phyloP scores from a whole-genome alignment of 2,888 invertebrate species.

The Hypsopygia costalis region DNA sequence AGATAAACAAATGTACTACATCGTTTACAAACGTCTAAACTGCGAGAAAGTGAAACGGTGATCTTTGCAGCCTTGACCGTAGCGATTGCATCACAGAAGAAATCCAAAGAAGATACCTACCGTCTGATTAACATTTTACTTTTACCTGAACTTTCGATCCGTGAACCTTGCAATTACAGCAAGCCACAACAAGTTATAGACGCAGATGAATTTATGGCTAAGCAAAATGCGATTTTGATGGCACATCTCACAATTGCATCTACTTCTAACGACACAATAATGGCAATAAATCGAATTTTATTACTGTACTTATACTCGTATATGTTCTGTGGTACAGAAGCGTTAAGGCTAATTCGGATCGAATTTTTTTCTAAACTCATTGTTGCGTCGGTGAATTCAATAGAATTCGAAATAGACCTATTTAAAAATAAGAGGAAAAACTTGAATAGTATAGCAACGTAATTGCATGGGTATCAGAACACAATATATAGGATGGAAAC shows the following conservation, averaged over 20 bases:
- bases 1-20: slow-evolving; percentile 1
- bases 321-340: no score
- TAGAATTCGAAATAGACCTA: slow-evolving; percentile 7
- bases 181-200: slow-evolving; percentile 17
- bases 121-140: slow-evolving; percentile 53
- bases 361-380: slow-evolving; percentile 1
- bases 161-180: slow-evolving; percentile 29
- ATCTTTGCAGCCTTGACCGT: slow-evolving; percentile 42
- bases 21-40: slow-evolving; percentile 6
- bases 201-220: neutral
- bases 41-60: slow-evolving; percentile 46
- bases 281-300: neutral
- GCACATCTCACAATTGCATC: neutral
- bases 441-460: no score
- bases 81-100: slow-evolving; percentile 47
- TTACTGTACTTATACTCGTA: neutral
- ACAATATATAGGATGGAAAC: no score
- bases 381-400: slow-evolving; percentile 8
- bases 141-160: slow-evolving; percentile 63
- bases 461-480: no score
- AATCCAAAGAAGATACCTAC: slow-evolving; percentile 38
- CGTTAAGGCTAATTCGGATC: no score
- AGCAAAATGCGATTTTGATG: neutral
- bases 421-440: neutral
- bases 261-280: neutral